Base-by-base conservation (phyloP, 2,113 vertebrate species). In the Trematocara variabile region DNA sequence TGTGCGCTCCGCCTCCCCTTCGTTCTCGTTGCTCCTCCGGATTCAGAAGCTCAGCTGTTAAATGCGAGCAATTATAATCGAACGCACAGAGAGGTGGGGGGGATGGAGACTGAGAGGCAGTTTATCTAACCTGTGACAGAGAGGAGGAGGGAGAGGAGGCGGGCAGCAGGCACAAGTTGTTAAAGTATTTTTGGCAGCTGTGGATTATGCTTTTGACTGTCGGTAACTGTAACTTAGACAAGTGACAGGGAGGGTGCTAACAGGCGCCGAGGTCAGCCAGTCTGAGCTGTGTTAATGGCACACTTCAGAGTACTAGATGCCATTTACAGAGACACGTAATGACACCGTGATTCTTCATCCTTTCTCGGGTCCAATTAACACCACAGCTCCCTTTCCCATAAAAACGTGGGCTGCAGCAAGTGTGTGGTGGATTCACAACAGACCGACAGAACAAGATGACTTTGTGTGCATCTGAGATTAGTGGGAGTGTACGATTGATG, bases 51-150 rank as follows among this genome's bases (percentile, higher is more conserved):
- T 94, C 92, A 91, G 93, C 94, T 93, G 91, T 91, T 95, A 95
- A 95, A 94, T 92, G 92, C 79, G 85, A 91, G 92, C 95, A 96
- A 95, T 96, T 96, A 96, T 92, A 94, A 81, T 48, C 9, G 88
- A 86, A 89, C 3, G 18, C 58, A 37, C 58, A 78, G 86, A 73
- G 44, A 14, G 16, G 39, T 30, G n/a, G 20, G 54, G n/a, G 22
- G 78, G 88, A 60, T 83, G 86, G 84, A 84, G 63, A 79, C 3
- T 20, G 48, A 55, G 87, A 84, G 82, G 60, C 53, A 83, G 91
- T 87, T 90, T 90, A 82, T 91, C 52, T 58, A 79, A 53, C 86
- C 60, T n/a, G 70, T 87, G 90, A 91, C 89, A 87, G 83, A 84
- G 81, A 81, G 7, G 82, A 30, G 54, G 90, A 73, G 60, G 46